A percentile compares a stretch with the other conserved stretches of the same genome.
Conservation (phyloP, 2,797 vertebrate genomes). For the Sebastiscus albofasciatus region DNA sequence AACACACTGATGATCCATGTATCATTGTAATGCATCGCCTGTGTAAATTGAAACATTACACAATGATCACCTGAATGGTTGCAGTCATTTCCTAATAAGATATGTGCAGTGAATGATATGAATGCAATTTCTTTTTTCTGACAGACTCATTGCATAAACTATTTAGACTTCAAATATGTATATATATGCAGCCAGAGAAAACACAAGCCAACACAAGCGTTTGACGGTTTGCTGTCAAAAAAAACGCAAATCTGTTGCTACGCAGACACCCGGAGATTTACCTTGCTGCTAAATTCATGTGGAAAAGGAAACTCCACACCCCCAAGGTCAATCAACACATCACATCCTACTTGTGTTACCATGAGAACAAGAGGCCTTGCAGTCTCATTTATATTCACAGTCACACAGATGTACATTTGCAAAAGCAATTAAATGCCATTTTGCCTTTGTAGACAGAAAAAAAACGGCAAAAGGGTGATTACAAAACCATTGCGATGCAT, state of each 20-base stretch:
- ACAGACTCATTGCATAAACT: constrained; percentile 48
- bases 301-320: constrained; percentile 55
- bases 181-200: constrained; percentile 19
- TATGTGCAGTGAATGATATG: constrained; percentile 60
- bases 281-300: constrained; percentile 49
- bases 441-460: constrained; percentile 62
- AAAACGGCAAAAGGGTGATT: constrained; percentile 37
- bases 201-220: background rate
- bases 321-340: constrained; percentile 78
- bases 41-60: constrained; percentile 68
- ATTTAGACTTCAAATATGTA: constrained; percentile 15
- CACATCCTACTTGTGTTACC: constrained; percentile 79
- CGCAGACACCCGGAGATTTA: constrained; percentile 29
- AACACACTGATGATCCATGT: constrained; percentile 49
- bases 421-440: constrained; percentile 78
- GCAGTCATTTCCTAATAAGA: constrained; percentile 65
- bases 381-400: constrained; percentile 80
- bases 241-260: constrained; percentile 2
- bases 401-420: constrained; percentile 79
- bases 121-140: constrained; percentile 48
- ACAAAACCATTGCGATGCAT: constrained; percentile 42
- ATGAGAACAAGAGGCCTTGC: constrained; percentile 79
- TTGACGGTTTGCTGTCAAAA: background rate
- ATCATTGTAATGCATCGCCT: constrained; percentile 65
- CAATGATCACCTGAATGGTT: constrained; percentile 65